phyloP scores from a whole-genome alignment of 2,113 vertebrate genomes.

The Ia io region DNA sequence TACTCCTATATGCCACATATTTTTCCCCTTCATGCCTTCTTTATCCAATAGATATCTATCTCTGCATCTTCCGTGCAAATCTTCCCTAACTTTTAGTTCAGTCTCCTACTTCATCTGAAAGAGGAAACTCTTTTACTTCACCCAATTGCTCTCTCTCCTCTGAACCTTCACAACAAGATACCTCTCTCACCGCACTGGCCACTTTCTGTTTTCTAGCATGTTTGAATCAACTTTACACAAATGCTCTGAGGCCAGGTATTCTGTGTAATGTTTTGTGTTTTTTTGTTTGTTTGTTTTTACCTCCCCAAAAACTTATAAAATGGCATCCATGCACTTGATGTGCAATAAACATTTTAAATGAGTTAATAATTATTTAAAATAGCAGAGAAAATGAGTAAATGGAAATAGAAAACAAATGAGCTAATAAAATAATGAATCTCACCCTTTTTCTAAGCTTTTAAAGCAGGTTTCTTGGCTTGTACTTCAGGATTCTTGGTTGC shows the following conservation, averaged over 20 bases:
- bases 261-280: background rate
- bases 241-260: background rate
- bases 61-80: background rate
- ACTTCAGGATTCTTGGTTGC: background rate
- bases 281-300: background rate
- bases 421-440: background rate
- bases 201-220: background rate
- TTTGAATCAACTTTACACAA: background rate
- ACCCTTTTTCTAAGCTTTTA: background rate
- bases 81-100: background rate
- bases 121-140: background rate
- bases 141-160: background rate
- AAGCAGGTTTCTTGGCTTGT: background rate
- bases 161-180: background rate
- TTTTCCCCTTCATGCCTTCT: background rate
- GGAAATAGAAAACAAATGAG: background rate
- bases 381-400: background rate
- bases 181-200: rapidly evolving
- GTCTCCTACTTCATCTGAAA: background rate
- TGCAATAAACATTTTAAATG: background rate
- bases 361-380: background rate
- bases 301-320: background rate
- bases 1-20: background rate
- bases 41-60: background rate
- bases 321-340: background rate